phyloP scores from a whole-genome alignment of 2,113 vertebrate species.

The Caretta caretta region DNA sequence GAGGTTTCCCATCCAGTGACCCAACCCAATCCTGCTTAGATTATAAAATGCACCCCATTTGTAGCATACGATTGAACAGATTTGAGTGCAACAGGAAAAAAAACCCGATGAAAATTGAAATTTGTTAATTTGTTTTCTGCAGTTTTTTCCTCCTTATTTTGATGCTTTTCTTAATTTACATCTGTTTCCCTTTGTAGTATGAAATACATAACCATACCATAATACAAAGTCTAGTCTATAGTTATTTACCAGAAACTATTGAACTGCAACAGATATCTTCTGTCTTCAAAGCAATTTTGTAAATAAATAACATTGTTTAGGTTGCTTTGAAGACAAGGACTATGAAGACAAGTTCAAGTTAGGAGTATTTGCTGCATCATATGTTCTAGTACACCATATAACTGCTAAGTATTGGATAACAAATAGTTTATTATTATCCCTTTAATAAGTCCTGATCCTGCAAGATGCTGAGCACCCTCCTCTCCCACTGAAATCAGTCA shows the following conservation, averaged over 20 bases:
- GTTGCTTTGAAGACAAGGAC: constrained; percentile 27
- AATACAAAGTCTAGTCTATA: background rate
- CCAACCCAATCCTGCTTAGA: background rate
- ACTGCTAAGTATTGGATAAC: constrained; percentile 44
- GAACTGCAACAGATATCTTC: background rate
- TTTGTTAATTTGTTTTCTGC: background rate
- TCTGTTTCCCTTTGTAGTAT: background rate
- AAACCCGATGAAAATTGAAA: background rate
- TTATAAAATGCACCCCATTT: background rate
- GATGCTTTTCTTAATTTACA: background rate
- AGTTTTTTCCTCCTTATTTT: background rate
- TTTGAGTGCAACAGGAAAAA: background rate
- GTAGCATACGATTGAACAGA: background rate
- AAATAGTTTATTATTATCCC: constrained; percentile 17
- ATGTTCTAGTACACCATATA: constrained; percentile 48
- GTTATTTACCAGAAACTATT: background rate
- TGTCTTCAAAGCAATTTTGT: background rate
- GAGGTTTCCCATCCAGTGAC: background rate
- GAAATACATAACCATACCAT: background rate
- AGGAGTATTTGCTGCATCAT: constrained; percentile 44
- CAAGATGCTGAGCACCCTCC: constrained; percentile 12
- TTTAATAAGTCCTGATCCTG: constrained; percentile 16
- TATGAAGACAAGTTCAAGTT: background rate
- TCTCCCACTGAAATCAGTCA: constrained; percentile 8
- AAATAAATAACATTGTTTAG: constrained; percentile 31